Conservation (phyloP, 2,797 vertebrate genomes). For the Oceanodroma leucorhoa region DNA sequence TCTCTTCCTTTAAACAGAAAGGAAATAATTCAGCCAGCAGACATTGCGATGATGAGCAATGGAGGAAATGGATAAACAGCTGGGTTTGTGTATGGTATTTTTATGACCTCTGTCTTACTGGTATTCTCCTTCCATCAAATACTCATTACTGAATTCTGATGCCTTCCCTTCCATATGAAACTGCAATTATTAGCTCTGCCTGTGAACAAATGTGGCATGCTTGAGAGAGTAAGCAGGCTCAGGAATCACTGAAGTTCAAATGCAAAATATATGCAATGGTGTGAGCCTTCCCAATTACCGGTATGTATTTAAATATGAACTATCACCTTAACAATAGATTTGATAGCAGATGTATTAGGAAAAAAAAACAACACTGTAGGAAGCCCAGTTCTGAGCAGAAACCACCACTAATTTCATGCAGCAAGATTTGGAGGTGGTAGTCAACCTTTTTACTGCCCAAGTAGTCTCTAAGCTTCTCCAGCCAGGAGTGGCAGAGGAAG, state of each 20-base stretch:
- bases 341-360: background rate
- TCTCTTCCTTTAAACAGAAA: background rate
- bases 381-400: background rate
- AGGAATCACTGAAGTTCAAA: background rate
- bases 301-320: background rate
- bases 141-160: background rate
- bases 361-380: background rate
- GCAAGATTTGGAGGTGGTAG: background rate
- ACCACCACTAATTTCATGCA: background rate
- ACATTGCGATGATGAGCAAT: background rate
- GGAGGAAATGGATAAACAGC: conserved; percentile 32
- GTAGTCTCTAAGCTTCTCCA: background rate
- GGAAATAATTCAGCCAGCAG: conserved; percentile 13
- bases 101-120: conserved; percentile 4
- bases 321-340: background rate
- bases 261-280: background rate
- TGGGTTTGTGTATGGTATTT: conserved; percentile 22
- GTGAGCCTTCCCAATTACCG: background rate
- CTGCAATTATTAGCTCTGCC: background rate
- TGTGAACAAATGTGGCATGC: background rate
- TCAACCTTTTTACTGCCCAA: background rate
- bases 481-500: background rate
- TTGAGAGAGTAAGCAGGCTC: background rate
- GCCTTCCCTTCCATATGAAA: conserved; percentile 1
- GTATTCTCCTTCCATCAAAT: conserved; percentile 19